These are phyloP conservation scores for Crematogaster levior DNA, from an alignment of 2,888 invertebrate species.

Conservation along the genomic window DNA sequence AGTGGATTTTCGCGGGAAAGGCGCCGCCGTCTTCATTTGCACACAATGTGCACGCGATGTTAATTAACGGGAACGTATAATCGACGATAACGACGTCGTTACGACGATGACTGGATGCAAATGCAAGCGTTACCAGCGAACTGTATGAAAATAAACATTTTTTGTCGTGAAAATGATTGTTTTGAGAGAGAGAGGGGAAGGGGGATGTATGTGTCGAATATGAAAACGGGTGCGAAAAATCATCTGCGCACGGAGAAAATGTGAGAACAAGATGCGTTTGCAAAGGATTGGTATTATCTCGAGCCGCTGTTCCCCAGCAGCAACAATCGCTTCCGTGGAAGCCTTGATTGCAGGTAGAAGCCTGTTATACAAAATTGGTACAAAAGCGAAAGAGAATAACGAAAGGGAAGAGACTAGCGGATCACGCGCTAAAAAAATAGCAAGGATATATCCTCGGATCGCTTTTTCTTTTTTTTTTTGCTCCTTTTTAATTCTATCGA, in stretches of 20 bases:
- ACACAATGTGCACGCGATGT: conserved; percentile 2
- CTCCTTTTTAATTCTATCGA: not conserved
- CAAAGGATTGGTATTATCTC: conserved; percentile 60
- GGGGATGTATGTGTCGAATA: too few species aligned
- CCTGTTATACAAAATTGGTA: conserved; percentile 78
- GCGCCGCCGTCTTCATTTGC: not conserved
- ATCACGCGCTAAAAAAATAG: conserved; percentile 55
- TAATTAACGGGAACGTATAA: not conserved
- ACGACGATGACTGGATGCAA: conserved; percentile 1
- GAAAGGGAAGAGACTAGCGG: conserved; percentile 38
- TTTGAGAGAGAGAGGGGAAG: not conserved
- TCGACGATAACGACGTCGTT: not conserved
- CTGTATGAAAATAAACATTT: not conserved
- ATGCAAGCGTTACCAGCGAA: not conserved
- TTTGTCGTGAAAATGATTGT: not conserved
- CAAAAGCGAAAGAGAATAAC: conserved; percentile 69
- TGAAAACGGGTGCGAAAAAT: not conserved
- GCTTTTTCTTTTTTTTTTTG: conserved; percentile 28
- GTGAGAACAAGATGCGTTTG: not conserved
- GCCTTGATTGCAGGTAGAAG: conserved; percentile 76
- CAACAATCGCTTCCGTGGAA: conserved; percentile 78
- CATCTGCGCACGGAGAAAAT: not conserved
- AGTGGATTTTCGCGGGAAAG: conserved; percentile 13
- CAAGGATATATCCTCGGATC: conserved; percentile 63
- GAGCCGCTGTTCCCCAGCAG: conserved; percentile 65